These are phyloP conservation scores for Leiothrix lutea DNA, from an alignment of 2,113 vertebrate genomes.

Conservation along the genomic window DNA sequence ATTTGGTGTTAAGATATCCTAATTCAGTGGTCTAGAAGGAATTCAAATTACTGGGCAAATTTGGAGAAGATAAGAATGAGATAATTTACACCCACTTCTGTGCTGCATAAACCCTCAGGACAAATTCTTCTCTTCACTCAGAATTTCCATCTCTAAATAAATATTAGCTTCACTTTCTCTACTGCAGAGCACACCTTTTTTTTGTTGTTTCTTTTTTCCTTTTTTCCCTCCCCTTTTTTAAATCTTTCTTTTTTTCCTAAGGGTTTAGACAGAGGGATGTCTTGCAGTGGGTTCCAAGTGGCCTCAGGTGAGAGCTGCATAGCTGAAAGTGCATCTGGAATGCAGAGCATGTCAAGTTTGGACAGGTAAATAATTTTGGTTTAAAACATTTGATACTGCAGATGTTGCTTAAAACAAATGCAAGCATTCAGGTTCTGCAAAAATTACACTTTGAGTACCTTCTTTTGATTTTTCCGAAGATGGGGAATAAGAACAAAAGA, in stretches of 20 bases:
- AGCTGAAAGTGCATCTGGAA: neutral
- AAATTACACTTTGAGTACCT: neutral
- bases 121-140: neutral
- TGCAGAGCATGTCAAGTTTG: neutral
- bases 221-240: accelerated
- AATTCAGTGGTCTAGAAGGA: neutral
- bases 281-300: neutral
- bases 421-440: neutral
- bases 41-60: neutral
- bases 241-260: neutral
- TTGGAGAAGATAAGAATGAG: neutral
- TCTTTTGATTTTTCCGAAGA: neutral
- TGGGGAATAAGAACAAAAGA: neutral
- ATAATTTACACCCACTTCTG: constrained; percentile 5
- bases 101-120: neutral
- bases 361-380: neutral
- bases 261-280: neutral
- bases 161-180: neutral
- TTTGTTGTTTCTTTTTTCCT: neutral
- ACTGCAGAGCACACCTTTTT: neutral
- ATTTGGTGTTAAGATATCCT: neutral
- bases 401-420: neutral
- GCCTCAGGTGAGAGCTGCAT: neutral
- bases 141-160: neutral
- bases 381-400: neutral